Evolutionary conservation across 2,888 invertebrate genomes (phyloP), one percentile per base, ranked within the genome.

Genomic region (Seira sanloemensis): DNA sequence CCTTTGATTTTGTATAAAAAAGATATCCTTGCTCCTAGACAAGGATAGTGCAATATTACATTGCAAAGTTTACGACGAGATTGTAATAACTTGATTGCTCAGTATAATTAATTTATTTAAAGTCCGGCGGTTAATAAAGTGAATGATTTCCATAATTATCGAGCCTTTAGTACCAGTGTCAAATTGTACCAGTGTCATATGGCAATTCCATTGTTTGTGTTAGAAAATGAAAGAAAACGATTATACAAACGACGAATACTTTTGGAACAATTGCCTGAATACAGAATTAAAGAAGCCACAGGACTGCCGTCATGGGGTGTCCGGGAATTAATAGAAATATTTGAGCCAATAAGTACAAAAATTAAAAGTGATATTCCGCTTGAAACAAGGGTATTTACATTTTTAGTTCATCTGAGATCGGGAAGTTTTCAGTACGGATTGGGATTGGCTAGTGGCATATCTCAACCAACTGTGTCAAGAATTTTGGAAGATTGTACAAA

Each of bases 121-220:
- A n/a, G n/a, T n/a, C n/a, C n/a, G n/a, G n/a, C n/a, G n/a, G n/a
- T n/a, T n/a, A n/a, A n/a, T n/a, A n/a, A n/a, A n/a, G n/a, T n/a
- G n/a, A n/a, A n/a, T n/a, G n/a, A n/a, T n/a, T n/a, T n/a, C n/a
- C n/a, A n/a, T n/a, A n/a, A n/a, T n/a, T n/a, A n/a, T n/a, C n/a
- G n/a, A n/a, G n/a, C n/a, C n/a, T n/a, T n/a, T n/a, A n/a, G n/a
- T n/a, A n/a, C n/a, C n/a, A n/a, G n/a, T n/a, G n/a, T n/a, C n/a
- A n/a, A n/a, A n/a, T n/a, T n/a, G n/a, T n/a, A n/a, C n/a, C n/a
- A n/a, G n/a, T n/a, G n/a, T n/a, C n/a, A n/a, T n/a, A 84, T 84
- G 84, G 78, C 84, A 2, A 16, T 75, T 0, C 84, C 84, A n/a
- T 65, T 84, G 1, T 66, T 78, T 26, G 26, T 82, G 0, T 71